Evolutionary conservation across 2,888 invertebrate species (phyloP), one percentile per base, ranked within the genome.

Genomic region (Kuschelorhynchus macadamiae): DNA sequence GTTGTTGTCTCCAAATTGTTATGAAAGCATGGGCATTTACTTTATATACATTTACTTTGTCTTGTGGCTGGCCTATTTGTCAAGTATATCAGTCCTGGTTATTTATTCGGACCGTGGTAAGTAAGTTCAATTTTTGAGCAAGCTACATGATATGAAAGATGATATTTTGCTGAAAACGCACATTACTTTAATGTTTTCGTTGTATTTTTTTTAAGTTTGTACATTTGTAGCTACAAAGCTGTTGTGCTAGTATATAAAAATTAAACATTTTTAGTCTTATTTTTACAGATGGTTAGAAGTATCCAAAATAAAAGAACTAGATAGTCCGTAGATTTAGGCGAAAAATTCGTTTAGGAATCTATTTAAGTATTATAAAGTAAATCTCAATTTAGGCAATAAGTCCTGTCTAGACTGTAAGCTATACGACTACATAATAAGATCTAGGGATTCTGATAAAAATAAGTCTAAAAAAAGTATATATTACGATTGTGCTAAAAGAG

Each of bases 391-490:
- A 55, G 41, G 25, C 41, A 21, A 14, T 52, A 55, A 41, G n/a
- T n/a, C n/a, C n/a, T n/a, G n/a, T n/a, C n/a, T n/a, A n/a, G 41
- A 16, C n/a, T 49, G 12, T n/a, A 21, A 25, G 49, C 25, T 25
- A 46, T 8, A 46, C 8, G 46, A 49, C 49, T 49, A 46, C 12
- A 17, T 36, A 55, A 39, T 41, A 21, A 52, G 12, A 16, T 55
- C 39, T 55, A 41, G 41, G 20, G 18, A 36, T 12, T 33, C 52
- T 46, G 59, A 14, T 36, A 17, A 61, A 66, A 67, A 61, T 67
- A 56, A 56, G 67, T 25, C 42, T 56, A 47, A 55, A 61, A n/a
- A 52, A 56, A 46, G 21, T 20, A 11, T 62, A 9, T 62, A 16
- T 42, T 14, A 17, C 5, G 8, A 17, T 42, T 32, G 39, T 44